phyloP scores from a whole-genome alignment of 2,797 vertebrate genomes.

The Potorous gilbertii region DNA sequence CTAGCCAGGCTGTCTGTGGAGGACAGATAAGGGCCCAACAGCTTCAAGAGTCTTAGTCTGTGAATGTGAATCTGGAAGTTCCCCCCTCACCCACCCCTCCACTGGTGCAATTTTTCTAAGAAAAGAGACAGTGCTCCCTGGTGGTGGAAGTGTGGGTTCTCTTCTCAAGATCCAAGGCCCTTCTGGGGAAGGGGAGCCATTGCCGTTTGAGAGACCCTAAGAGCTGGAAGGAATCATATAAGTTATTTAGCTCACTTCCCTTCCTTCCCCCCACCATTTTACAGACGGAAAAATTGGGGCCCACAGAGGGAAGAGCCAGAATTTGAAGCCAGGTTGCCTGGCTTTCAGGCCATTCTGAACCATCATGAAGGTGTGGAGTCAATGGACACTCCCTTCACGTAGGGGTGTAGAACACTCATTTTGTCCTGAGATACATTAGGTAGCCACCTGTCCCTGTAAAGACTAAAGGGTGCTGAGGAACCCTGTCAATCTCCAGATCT shows the following conservation, averaged over 20 bases:
- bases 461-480: too few species aligned
- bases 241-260: not conserved
- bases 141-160: not conserved
- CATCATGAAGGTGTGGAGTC: not conserved
- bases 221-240: not conserved
- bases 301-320: not conserved
- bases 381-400: not conserved
- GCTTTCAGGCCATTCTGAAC: not conserved
- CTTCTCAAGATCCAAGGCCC: not conserved
- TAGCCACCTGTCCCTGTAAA: too few species aligned
- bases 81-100: not conserved
- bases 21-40: not conserved
- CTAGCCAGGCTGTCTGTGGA: not conserved
- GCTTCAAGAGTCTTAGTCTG: not conserved
- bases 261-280: not conserved
- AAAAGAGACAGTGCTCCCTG: not conserved
- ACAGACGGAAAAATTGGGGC: not conserved
- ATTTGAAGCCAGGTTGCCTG: not conserved
- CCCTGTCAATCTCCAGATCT: too few species aligned
- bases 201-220: not conserved
- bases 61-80: not conserved
- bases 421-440: not conserved
- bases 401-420: too few species aligned
- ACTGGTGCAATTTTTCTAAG: not conserved
- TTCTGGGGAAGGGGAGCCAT: not conserved